These are phyloP conservation scores for Dryococelus australis DNA, from an alignment of 2,888 invertebrate species.

Conservation along the genomic window DNA sequence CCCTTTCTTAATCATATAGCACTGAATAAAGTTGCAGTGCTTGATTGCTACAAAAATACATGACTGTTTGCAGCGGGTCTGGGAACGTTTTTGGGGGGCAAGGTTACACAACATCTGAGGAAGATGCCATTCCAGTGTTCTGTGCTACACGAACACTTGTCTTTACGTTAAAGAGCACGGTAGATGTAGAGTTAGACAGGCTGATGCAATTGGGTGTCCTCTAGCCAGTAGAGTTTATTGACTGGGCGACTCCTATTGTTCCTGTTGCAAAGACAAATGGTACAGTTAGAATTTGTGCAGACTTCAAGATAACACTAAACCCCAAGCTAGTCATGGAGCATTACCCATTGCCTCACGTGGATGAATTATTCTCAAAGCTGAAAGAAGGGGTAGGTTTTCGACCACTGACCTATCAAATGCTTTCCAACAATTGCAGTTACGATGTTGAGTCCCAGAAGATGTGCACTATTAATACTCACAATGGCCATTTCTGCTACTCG, in stretches of 20 bases:
- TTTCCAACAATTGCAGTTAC: no score
- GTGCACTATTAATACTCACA: no score
- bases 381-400: no score
- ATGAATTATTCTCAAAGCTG: no score
- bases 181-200: not conserved
- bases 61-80: not conserved
- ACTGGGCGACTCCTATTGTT: not conserved
- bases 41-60: no score
- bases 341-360: not conserved
- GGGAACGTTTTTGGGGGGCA: not conserved
- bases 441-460: no score
- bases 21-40: no score
- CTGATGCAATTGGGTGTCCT: not conserved
- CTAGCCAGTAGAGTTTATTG: not conserved
- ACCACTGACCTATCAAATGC: no score
- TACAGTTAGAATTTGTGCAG: not conserved
- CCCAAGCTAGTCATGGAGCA: not conserved
- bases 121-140: no score
- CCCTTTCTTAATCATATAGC: not conserved
- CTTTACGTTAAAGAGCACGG: not conserved
- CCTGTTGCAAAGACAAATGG: not conserved
- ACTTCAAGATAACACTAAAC: constrained; percentile 25
- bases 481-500: no score
- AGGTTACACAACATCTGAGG: not conserved
- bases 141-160: no score